phyloP scores from a whole-genome alignment of 2,113 vertebrate genomes.

The Cyprinodon variegatus region DNA sequence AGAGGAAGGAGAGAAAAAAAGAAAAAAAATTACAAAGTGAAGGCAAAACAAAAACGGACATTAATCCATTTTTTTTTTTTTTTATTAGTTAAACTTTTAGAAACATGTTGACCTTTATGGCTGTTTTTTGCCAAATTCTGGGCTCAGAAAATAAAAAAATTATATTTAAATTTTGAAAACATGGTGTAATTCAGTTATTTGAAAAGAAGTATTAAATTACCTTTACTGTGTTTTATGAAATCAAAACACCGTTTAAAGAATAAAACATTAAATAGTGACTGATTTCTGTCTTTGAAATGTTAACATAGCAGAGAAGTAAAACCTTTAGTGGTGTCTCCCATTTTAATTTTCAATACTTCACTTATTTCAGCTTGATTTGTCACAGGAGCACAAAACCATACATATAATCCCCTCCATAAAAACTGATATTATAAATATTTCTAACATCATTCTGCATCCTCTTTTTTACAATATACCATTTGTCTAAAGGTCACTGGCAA shows the following conservation, averaged over 20 bases:
- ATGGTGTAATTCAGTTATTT: neutral
- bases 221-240: slow-evolving; percentile 4
- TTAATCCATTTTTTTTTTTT: too few species aligned
- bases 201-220: slow-evolving; percentile 15
- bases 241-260: slow-evolving; percentile 9
- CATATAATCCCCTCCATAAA: slow-evolving; percentile 37
- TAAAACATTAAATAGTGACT: slow-evolving; percentile 31
- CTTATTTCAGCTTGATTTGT: slow-evolving; percentile 42
- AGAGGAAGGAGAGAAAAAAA: too few species aligned
- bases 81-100: too few species aligned
- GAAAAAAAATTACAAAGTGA: neutral
- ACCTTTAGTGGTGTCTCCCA: slow-evolving; percentile 58
- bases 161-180: neutral
- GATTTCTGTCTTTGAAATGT: slow-evolving; percentile 35
- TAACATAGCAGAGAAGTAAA: slow-evolving; percentile 25
- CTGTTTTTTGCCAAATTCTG: neutral
- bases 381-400: slow-evolving; percentile 39
- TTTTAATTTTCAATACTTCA: slow-evolving; percentile 51
- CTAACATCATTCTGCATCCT: slow-evolving; percentile 42
- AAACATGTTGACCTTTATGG: neutral
- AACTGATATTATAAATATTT: slow-evolving; percentile 73
- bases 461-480: slow-evolving; percentile 47
- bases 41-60: neutral
- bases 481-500: slow-evolving; percentile 53
- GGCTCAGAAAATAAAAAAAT: slow-evolving; percentile 2